Evolutionary conservation across 2,113 vertebrate species (phyloP), one percentile per base, ranked within the genome.

Genomic region (Lampris megalopsis): DNA sequence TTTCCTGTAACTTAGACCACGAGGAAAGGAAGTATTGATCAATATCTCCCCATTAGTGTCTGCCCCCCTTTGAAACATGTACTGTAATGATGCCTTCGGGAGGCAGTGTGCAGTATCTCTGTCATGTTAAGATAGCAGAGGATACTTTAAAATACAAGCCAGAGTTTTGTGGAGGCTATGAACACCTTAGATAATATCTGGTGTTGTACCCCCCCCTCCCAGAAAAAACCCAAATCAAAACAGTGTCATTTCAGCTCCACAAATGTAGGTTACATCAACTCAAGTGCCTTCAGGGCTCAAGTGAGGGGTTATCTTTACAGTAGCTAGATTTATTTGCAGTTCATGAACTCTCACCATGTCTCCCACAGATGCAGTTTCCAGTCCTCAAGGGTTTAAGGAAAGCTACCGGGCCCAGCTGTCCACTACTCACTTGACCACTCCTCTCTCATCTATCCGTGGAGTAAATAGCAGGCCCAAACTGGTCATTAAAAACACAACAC

Each of bases 41-140:
- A 92, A 94, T 94, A 94, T 68, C 61, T 89, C 37, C 71, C 91
- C 93, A 93, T 94, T 93, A 92, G 86, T 71, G 79, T 84, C 74
- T 67, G 70, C 13, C 68, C 77, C 76, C 54, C 41, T 45, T 24
- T 45, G 75, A 84, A 83, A 72, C 9, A 73, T 75, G 73, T 35
- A 68, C 82, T 89, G 80, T 71, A 83, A 86, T 78, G 61, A 84
- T 24, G 54, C 80, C 59, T 59, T 53, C 38, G 60, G 67, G 79
- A 65, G 59, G 54, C 45, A 24, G 56, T 75, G 72, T 65, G 40
- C 35, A 42, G 45, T 61, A 60, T 64, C 36, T 63, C 9, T 5
- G 47, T 63, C 64, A 56, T 7, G 10, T 48, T 50, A 68, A 50
- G 42, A 63, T 49, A 54, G 54, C 50, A 6, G 24, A 35, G 68